Conservation (phyloP, 2,797 vertebrate species). For the Synanceia verrucosa region DNA sequence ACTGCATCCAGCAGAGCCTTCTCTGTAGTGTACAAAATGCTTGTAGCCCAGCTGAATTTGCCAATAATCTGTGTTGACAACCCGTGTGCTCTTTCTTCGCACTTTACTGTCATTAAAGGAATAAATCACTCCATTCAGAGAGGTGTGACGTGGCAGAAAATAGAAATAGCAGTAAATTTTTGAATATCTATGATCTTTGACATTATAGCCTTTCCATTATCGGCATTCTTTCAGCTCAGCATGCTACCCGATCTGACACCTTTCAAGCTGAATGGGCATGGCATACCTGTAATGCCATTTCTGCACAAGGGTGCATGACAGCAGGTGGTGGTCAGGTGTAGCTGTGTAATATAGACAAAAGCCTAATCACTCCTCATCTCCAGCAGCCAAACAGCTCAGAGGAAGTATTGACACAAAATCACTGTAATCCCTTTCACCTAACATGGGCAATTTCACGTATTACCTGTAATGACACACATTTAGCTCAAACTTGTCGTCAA, state of each 20-base stretch:
- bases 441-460: slow-evolving; percentile 98
- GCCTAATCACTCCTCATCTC: slow-evolving; percentile 93
- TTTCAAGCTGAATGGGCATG: slow-evolving; percentile 49
- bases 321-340: slow-evolving; percentile 31
- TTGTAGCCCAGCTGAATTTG: too few species aligned
- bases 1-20: neutral
- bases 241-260: slow-evolving; percentile 48
- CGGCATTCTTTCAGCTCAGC: slow-evolving; percentile 19
- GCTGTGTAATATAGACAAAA: slow-evolving; percentile 85
- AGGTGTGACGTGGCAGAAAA: too few species aligned
- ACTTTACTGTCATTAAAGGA: neutral
- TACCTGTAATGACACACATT: slow-evolving; percentile 98
- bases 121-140: too few species aligned
- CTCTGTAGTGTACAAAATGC: neutral
- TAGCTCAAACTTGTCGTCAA: slow-evolving; percentile 91
- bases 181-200: slow-evolving; percentile 7
- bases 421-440: slow-evolving; percentile 93
- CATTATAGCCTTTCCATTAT: slow-evolving; percentile 14
- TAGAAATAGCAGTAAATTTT: neutral
- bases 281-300: slow-evolving; percentile 49
- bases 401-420: slow-evolving; percentile 98
- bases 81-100: neutral
- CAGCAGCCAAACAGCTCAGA: slow-evolving; percentile 80
- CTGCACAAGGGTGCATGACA: slow-evolving; percentile 17
- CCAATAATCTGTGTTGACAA: neutral